phyloP scores from a whole-genome alignment of 2,113 vertebrate species.

The Vulpes lagopus region DNA sequence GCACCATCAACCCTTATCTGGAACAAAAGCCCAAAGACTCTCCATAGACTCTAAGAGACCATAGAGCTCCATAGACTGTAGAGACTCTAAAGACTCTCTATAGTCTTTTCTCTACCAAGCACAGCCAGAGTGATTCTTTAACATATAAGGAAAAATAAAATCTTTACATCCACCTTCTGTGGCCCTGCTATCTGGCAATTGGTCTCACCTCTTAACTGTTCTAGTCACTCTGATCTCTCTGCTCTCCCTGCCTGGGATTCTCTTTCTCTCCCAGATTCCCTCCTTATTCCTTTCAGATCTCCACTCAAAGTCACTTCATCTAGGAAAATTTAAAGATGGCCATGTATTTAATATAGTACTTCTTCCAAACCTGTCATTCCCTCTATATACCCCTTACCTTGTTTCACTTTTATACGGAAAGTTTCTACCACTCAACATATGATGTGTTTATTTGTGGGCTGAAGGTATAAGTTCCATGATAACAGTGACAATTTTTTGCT shows the following conservation, averaged over 20 bases:
- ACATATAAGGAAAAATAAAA: background rate
- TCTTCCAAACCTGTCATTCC: background rate
- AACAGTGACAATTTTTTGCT: background rate
- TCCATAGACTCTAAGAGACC: no score
- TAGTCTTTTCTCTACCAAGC: background rate
- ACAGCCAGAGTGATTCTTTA: background rate
- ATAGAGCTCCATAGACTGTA: no score
- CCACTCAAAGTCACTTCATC: background rate
- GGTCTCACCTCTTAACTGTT: background rate
- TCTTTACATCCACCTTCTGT: background rate
- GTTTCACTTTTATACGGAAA: conserved; percentile 7
- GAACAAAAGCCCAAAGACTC: background rate
- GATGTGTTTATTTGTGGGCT: background rate
- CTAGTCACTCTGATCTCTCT: background rate
- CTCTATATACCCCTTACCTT: background rate
- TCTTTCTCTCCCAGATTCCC: background rate
- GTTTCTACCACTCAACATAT: background rate
- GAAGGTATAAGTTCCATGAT: background rate
- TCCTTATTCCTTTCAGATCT: background rate
- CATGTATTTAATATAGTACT: background rate
- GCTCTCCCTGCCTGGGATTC: background rate
- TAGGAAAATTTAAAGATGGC: background rate
- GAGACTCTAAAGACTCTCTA: background rate
- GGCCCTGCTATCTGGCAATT: background rate
- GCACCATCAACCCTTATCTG: background rate